Conservation (phyloP, 2,888 invertebrate species). For the Nomada lathburiana region DNA sequence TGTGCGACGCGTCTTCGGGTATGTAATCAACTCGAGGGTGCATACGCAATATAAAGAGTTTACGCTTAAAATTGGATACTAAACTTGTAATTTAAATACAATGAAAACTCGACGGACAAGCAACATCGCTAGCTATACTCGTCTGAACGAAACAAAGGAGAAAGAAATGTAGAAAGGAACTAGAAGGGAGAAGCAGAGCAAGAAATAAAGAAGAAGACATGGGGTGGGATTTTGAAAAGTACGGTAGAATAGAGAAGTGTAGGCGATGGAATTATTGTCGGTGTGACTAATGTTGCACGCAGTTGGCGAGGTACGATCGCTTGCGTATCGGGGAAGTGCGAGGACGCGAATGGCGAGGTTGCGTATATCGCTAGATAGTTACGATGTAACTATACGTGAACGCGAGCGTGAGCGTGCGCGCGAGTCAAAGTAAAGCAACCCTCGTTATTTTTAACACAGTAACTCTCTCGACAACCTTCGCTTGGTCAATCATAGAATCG, state of each 20-base stretch:
- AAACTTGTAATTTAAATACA: neutral
- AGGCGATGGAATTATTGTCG: neutral
- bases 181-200: too few relatives aligned
- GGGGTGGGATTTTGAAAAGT: neutral
- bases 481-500: conserved; percentile 8
- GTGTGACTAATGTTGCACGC: neutral
- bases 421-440: neutral
- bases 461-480: neutral
- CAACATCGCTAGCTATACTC: neutral
- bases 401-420: too few relatives aligned
- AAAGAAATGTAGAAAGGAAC: neutral
- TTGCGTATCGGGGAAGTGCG: too few relatives aligned
- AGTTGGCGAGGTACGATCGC: too few relatives aligned
- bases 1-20: neutral
- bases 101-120: neutral
- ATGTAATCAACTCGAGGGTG: neutral
- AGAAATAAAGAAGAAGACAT: neutral
- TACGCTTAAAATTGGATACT: neutral
- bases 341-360: too few relatives aligned
- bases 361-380: too few relatives aligned
- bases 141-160: neutral
- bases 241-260: neutral
- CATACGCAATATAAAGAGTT: neutral
- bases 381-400: too few relatives aligned
- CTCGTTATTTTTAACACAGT: neutral